These are phyloP conservation scores for Melieria crassipennis DNA, from an alignment of 2,888 invertebrate genomes.

Conservation along the genomic window DNA sequence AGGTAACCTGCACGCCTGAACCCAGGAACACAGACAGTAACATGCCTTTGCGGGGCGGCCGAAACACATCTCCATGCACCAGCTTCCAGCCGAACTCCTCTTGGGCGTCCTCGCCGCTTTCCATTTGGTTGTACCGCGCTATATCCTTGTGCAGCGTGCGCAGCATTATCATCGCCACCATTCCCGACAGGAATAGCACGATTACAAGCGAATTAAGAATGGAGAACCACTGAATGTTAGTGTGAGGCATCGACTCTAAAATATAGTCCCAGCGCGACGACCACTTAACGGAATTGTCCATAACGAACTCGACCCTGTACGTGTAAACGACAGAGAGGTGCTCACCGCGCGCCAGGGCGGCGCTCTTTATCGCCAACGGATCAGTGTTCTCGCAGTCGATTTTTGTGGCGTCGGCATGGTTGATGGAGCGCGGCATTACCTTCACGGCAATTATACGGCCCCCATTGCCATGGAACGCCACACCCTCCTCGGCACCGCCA, in stretches of 20 bases:
- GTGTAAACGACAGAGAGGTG: conserved; percentile 80
- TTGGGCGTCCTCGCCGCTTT: conserved; percentile 88
- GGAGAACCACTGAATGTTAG: conserved; percentile 99
- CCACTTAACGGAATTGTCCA: conserved; percentile 91
- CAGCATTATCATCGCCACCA: conserved; percentile 99
- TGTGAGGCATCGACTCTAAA: conserved; percentile 96
- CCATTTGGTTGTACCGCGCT: conserved; percentile 96
- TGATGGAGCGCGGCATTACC: conserved; percentile 72
- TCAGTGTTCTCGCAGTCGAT: conserved; percentile 69
- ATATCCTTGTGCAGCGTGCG: conserved; percentile 98
- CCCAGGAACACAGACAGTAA: conserved; percentile 95
- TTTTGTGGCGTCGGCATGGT: conserved; percentile 67
- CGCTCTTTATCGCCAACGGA: conserved; percentile 77
- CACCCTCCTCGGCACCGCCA: conserved; percentile 83
- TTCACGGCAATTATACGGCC: conserved; percentile 89
- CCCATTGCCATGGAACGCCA: conserved; percentile 78
- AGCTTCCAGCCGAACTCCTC: conserved; percentile 92
- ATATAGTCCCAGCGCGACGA: conserved; percentile 99
- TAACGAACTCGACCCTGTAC: conserved; percentile 84
- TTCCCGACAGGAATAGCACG: conserved; percentile 95
- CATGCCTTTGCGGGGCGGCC: conserved; percentile 97
- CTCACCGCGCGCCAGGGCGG: conserved; percentile 67
- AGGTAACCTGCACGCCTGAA: conserved; percentile 93
- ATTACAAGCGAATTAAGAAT: conserved; percentile 98
- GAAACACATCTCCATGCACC: conserved; percentile 97